Evolutionary conservation across 2,888 invertebrate species (phyloP).

Genomic region (Panzeria rudis): DNA sequence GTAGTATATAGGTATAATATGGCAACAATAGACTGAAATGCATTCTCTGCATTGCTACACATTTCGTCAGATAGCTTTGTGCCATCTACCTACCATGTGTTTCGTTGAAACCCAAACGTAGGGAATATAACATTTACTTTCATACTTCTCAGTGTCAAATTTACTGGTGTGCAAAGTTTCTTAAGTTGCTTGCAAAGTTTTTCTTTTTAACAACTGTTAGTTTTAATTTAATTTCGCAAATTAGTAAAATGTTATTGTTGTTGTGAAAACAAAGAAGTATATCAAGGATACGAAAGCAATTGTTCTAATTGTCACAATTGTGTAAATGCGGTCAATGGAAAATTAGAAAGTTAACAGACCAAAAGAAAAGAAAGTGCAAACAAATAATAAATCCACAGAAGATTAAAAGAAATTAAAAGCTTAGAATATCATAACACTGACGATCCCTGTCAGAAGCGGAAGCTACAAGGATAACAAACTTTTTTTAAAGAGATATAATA

Average conservation of each 20-base stretch:
- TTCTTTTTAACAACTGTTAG: constrained; percentile 8
- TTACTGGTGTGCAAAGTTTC: background rate
- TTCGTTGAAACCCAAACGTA: too few species aligned
- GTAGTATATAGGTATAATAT: too few species aligned
- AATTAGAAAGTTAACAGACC: constrained; percentile 56
- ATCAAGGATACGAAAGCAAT: constrained; percentile 45
- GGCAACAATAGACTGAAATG: too few species aligned
- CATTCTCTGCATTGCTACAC: too few species aligned
- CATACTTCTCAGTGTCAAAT: background rate
- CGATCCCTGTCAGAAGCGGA: constrained; percentile 55
- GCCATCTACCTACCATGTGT: too few species aligned
- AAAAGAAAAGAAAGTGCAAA: constrained; percentile 15
- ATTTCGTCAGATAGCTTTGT: too few species aligned
- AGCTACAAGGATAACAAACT: constrained; percentile 62
- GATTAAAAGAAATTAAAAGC: constrained; percentile 13
- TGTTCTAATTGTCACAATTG: constrained; percentile 46
- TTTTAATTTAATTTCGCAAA: constrained; percentile 34
- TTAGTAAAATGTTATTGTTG: background rate
- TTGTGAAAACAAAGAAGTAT: background rate
- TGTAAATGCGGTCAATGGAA: constrained; percentile 68
- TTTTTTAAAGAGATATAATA: constrained; percentile 22
- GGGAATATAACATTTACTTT: background rate
- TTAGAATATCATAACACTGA: constrained; percentile 35
- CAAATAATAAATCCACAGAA: constrained; percentile 31
- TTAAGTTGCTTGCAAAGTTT: constrained; percentile 29